Conservation (phyloP, 2,888 invertebrate species). For the Pilophorus perplexus region DNA sequence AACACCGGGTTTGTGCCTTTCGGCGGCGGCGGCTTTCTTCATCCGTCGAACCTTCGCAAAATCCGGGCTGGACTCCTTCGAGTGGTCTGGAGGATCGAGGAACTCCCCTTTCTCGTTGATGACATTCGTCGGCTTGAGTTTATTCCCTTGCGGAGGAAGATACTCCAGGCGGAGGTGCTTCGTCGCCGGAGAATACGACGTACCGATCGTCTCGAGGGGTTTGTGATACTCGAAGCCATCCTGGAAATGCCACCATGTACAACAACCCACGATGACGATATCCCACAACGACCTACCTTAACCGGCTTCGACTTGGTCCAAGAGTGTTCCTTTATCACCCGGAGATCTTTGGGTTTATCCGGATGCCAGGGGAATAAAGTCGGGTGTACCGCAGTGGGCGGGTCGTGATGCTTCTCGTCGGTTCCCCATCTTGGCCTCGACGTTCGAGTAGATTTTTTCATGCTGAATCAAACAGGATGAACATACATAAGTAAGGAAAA, state of each 20-base stretch:
- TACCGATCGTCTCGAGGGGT: slow-evolving; percentile 69
- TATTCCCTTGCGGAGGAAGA: slow-evolving; percentile 45
- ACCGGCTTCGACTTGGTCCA: slow-evolving; percentile 17
- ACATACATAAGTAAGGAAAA: too few relatives aligned
- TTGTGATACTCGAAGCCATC: slow-evolving; percentile 59
- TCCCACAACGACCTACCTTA: not conserved
- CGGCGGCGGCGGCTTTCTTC: slow-evolving; percentile 51
- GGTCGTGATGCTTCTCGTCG: not conserved
- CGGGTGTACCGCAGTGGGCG: not conserved
- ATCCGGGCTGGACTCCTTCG: slow-evolving; percentile 20
- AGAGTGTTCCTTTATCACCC: not conserved
- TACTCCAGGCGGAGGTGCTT: slow-evolving; percentile 52
- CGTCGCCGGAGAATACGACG: slow-evolving; percentile 59
- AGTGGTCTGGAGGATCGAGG: slow-evolving; percentile 59
- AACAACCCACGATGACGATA: not conserved
- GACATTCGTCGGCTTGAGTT: slow-evolving; percentile 50
- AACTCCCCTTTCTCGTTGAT: slow-evolving; percentile 58
- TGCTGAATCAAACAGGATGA: not conserved
- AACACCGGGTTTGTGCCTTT: slow-evolving; percentile 53
- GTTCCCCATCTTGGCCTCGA: not conserved
- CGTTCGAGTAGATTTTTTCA: too few relatives aligned
- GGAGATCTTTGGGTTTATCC: not conserved
- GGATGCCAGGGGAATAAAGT: slow-evolving; percentile 23
- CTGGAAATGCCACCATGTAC: slow-evolving; percentile 43
- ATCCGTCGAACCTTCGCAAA: slow-evolving; percentile 49